Evolutionary conservation across 2,113 vertebrate genomes (phyloP), one percentile per base, ranked within the genome.

Genomic region (Siniperca chuatsi): DNA sequence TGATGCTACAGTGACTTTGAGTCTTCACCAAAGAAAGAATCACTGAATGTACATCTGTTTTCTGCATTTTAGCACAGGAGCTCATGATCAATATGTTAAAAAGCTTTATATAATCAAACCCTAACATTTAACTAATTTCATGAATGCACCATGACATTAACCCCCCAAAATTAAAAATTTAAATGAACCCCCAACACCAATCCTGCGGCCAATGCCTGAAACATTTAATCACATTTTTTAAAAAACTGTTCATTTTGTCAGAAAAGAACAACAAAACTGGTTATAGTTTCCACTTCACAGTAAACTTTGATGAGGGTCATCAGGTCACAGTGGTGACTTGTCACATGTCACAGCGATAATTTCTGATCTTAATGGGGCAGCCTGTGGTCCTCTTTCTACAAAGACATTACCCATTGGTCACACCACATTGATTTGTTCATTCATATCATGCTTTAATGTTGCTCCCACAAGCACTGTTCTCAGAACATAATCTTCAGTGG

Each of bases 311-410:
- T 35, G 23, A 20, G 33, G n/a, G 33, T 80, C 71, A 80, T 61
- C 35, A 70, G 66, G n/a, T 71, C 44, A 55, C 50, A 60, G 37
- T 29, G 29, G 42, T 21, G 50, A 2, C 13, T 20, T 11, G 55
- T 78, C 78, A 82, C 67, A 64, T 76, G 75, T 80, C 70, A 61
- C 23, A 2, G 13, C 48, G 21, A 69, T 62, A 66, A 75, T 18
- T 44, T 20, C 16, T 80, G 11, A 42, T 54, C 40, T 82, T 73
- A 25, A 77, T 70, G 7, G 33, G 18, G 40, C 10, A 79, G 42
- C 21, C 6, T 55, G 3, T 69, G 21, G 15, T 75, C 4, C 3
- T 69, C 48, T 54, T 46, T 52, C 75, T 54, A 40, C 40, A 61
- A 33, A 78, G 37, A 37, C 52, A 13, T 74, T 4, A 42, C 10